phyloP scores from a whole-genome alignment of 1,140 invertebrate species.

The Trichonephila inaurata region DNA sequence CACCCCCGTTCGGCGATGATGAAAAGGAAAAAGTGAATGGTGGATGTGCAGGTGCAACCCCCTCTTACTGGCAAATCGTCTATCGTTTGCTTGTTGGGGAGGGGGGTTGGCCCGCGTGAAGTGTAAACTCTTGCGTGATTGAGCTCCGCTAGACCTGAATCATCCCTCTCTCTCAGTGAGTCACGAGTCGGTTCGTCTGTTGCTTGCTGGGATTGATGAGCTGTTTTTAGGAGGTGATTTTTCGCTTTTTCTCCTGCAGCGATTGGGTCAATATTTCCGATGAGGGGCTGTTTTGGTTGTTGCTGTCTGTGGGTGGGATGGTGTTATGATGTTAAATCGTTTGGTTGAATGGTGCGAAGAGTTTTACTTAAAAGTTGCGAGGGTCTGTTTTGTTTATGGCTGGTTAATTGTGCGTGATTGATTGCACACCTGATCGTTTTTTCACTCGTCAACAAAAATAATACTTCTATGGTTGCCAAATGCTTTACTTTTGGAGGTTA shows the following conservation, averaged over 20 bases:
- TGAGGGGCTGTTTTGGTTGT: neutral
- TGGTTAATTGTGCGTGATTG: too few species aligned
- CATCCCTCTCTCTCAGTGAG: slow-evolving; percentile 34
- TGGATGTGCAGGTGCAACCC: slow-evolving; percentile 39
- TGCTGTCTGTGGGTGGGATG: neutral
- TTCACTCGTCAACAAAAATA: too few species aligned
- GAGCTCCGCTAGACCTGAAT: slow-evolving; percentile 23
- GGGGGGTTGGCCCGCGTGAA: slow-evolving; percentile 1
- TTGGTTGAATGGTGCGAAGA: too few species aligned
- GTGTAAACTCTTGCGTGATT: slow-evolving; percentile 53
- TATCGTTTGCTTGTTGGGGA: slow-evolving; percentile 15
- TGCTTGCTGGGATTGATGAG: slow-evolving; percentile 23
- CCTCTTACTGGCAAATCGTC: slow-evolving; percentile 42
- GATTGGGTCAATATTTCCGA: neutral
- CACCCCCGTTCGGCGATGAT: neutral
- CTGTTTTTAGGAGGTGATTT: neutral
- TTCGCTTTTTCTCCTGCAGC: neutral
- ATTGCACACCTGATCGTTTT: too few species aligned
- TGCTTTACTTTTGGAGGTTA: too few species aligned
- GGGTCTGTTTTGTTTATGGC: too few species aligned
- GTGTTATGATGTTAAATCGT: too few species aligned
- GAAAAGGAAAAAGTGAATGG: slow-evolving; percentile 54
- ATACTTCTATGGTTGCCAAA: too few species aligned
- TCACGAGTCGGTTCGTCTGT: slow-evolving; percentile 14
- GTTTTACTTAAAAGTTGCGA: too few species aligned